Conservation (phyloP, 2,113 vertebrate species). For the pig (Sus scrofa) region DNA sequence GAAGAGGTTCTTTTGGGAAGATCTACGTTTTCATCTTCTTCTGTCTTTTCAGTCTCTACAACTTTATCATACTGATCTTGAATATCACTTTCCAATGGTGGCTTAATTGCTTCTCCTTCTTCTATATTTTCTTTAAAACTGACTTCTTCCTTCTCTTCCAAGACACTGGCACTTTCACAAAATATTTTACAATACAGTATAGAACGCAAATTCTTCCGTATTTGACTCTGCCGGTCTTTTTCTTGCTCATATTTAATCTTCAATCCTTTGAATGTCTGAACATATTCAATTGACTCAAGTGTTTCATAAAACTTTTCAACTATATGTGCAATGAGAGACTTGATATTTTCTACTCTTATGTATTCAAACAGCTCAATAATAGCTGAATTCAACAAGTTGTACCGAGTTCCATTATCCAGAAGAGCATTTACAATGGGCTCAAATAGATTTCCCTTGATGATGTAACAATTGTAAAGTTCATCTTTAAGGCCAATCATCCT, state of each 20-base stretch:
- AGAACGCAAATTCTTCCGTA: slow-evolving; percentile 87
- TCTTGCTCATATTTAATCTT: slow-evolving; percentile 96
- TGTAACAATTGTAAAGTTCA: slow-evolving; percentile 96
- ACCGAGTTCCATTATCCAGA: slow-evolving; percentile 95
- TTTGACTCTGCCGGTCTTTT: slow-evolving; percentile 91
- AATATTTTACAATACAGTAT: slow-evolving; percentile 85
- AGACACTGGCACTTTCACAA: slow-evolving; percentile 86
- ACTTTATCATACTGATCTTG: slow-evolving; percentile 92
- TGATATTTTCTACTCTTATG: slow-evolving; percentile 96
- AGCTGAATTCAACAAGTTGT: slow-evolving; percentile 98
- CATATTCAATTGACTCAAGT: slow-evolving; percentile 97
- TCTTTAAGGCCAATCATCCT: slow-evolving; percentile 96
- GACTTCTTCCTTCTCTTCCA: slow-evolving; percentile 92
- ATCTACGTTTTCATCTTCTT: slow-evolving; percentile 89
- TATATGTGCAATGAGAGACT: slow-evolving; percentile 94
- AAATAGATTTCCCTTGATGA: slow-evolving; percentile 97
- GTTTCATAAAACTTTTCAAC: slow-evolving; percentile 96
- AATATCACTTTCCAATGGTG: slow-evolving; percentile 90
- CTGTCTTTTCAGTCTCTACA: slow-evolving; percentile 92
- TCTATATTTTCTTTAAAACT: slow-evolving; percentile 92
- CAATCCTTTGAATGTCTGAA: slow-evolving; percentile 97
- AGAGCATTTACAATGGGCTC: slow-evolving; percentile 96
- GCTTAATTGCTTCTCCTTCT: slow-evolving; percentile 88
- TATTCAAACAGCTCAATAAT: slow-evolving; percentile 97
- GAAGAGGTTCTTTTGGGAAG: slow-evolving; percentile 84